phyloP scores from a whole-genome alignment of 2,797 vertebrate genomes.

The Leuciscus waleckii region DNA sequence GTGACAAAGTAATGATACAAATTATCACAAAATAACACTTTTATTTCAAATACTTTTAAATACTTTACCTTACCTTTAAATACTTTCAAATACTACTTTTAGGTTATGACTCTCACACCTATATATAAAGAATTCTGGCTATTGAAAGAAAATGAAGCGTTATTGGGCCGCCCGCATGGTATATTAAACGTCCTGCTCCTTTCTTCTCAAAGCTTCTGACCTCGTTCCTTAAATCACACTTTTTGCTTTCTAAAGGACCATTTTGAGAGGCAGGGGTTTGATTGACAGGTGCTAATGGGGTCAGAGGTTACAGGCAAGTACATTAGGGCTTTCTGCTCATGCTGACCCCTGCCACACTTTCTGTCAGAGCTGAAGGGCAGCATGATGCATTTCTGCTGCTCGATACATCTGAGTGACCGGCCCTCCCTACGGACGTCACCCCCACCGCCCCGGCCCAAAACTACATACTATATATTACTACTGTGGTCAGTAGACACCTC shows the following conservation, averaged over 20 bases:
- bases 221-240: slow-evolving; percentile 19
- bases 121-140: neutral
- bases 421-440: slow-evolving; percentile 37
- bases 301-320: slow-evolving; percentile 67
- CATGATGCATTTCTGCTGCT: slow-evolving; percentile 60
- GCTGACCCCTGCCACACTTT: slow-evolving; percentile 64
- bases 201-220: slow-evolving; percentile 27
- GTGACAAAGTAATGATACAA: neutral
- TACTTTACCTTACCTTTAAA: too few species aligned
- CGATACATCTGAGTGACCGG: slow-evolving; percentile 32
- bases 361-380: slow-evolving; percentile 58
- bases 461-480: slow-evolving; percentile 25
- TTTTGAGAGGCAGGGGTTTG: slow-evolving; percentile 68
- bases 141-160: neutral
- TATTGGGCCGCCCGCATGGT: neutral
- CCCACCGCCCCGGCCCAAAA: slow-evolving; percentile 8
- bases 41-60: neutral
- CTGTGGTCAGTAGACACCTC: slow-evolving; percentile 30
- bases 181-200: slow-evolving; percentile 18
- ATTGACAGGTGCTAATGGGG: slow-evolving; percentile 70
- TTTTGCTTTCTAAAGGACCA: slow-evolving; percentile 27
- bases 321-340: slow-evolving; percentile 75
- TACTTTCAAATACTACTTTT: too few species aligned
- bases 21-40: neutral
- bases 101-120: too few species aligned